phyloP scores from a whole-genome alignment of 2,113 vertebrate species.

The Eidolon helvum region DNA sequence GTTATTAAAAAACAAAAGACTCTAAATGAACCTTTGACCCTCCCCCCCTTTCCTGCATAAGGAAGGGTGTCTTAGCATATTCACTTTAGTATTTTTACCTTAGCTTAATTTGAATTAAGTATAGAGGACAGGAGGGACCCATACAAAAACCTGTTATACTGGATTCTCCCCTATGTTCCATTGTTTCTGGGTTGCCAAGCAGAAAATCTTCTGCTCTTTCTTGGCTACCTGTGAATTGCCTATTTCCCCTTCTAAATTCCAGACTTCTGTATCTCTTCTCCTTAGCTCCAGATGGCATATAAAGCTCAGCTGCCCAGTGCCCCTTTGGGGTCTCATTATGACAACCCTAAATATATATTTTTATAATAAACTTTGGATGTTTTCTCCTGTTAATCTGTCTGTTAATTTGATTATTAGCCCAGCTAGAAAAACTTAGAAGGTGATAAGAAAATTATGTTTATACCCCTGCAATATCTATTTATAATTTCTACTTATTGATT shows the following conservation, averaged over 20 bases:
- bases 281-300: not conserved
- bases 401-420: not conserved
- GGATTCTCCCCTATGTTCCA: not conserved
- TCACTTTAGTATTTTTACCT: not conserved
- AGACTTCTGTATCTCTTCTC: not conserved
- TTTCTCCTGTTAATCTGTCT: not conserved
- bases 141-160: not conserved
- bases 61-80: not conserved
- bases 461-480: not conserved
- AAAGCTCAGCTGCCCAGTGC: not conserved
- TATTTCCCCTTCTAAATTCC: not conserved
- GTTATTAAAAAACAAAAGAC: not conserved
- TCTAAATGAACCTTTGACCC: not conserved
- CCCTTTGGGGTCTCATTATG: not conserved
- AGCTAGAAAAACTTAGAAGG: not conserved
- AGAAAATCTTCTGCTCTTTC: not conserved
- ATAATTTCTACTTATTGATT: not conserved
- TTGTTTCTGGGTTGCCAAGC: not conserved
- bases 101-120: not conserved
- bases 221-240: not conserved
- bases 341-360: not conserved
- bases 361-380: not conserved
- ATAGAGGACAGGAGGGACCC: not conserved
- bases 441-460: not conserved
- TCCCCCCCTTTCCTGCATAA: not conserved